Conservation (phyloP, 2,797 vertebrate genomes). For the Chelonia mydas region DNA sequence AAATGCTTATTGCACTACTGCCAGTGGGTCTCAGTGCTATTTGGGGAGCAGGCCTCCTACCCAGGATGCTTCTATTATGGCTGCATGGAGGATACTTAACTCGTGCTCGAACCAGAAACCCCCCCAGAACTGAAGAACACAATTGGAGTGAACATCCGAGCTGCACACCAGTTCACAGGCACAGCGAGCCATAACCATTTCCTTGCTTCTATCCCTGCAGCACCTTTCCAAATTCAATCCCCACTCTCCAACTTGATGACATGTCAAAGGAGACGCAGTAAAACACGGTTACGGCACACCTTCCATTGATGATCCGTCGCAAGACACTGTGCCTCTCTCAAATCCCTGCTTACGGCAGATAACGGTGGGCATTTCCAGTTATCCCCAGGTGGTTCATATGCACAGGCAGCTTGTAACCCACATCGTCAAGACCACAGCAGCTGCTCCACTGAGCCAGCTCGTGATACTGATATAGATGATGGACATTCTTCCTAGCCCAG, state of each 20-base stretch:
- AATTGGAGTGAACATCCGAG: neutral
- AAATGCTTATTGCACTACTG: slow-evolving; percentile 31
- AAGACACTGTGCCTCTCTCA: neutral
- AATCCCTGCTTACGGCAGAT: slow-evolving; percentile 36
- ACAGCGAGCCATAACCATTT: neutral
- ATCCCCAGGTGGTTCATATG: slow-evolving; percentile 59
- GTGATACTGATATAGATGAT: slow-evolving; percentile 33
- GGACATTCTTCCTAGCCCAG: slow-evolving; percentile 34
- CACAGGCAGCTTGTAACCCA: slow-evolving; percentile 38
- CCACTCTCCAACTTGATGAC: neutral
- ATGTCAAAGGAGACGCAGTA: slow-evolving; percentile 36
- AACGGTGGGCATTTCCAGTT: neutral
- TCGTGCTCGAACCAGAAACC: slow-evolving; percentile 23
- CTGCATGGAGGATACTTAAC: neutral
- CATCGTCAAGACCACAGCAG: slow-evolving; percentile 47
- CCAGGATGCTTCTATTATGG: slow-evolving; percentile 32
- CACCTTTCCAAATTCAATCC: slow-evolving; percentile 35
- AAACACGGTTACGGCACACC: slow-evolving; percentile 15
- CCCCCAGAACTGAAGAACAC: slow-evolving; percentile 3
- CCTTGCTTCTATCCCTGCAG: slow-evolving; percentile 37
- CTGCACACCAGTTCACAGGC: neutral
- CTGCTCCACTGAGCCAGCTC: slow-evolving; percentile 55
- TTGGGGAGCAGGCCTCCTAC: neutral
- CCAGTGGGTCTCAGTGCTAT: slow-evolving; percentile 8
- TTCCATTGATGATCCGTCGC: slow-evolving; percentile 45